Percentiles rank a stretch among this genome's conserved stretches.
phyloP scores from a whole-genome alignment of 1,140 invertebrate species.

The Eubasilissa regina region DNA sequence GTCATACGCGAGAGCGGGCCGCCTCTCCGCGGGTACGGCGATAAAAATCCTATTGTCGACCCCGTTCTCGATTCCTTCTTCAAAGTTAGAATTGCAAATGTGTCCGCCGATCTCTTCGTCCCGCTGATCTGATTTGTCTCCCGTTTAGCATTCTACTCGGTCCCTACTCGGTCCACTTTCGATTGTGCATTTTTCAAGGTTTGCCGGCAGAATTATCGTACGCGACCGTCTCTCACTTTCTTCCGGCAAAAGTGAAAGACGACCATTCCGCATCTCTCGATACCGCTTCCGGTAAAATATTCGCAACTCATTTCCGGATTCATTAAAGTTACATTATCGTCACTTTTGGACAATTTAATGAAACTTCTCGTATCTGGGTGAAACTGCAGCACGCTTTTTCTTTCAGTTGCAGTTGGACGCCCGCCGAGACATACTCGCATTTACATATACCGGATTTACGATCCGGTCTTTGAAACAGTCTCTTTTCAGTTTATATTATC shows the following conservation, averaged over 20 bases:
- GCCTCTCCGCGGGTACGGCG: background rate
- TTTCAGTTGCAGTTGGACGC: background rate
- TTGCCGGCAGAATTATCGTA: constrained; percentile 9
- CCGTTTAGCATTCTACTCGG: background rate
- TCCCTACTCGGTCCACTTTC: background rate
- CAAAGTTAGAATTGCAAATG: constrained; percentile 6
- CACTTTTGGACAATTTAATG: too few relatives aligned
- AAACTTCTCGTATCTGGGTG: too few relatives aligned
- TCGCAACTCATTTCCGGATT: too few relatives aligned
- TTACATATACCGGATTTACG: too few relatives aligned
- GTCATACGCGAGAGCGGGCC: background rate
- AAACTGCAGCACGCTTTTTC: background rate
- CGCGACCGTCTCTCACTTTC: constrained; percentile 11
- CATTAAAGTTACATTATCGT: too few relatives aligned
- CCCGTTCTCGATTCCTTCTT: background rate
- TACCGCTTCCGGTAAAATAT: too few relatives aligned
- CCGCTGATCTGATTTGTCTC: background rate
- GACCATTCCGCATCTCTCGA: background rate
- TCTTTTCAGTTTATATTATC: too few relatives aligned
- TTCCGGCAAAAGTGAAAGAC: background rate
- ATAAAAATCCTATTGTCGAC: background rate
- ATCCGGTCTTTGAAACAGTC: too few relatives aligned
- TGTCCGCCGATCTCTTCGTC: background rate
- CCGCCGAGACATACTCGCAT: too few relatives aligned
- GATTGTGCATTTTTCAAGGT: background rate